Percentiles rank a stretch among this genome's conserved stretches.
Conservation (phyloP, 2,797 vertebrate genomes). For the Gymnothorax reevesii region DNA sequence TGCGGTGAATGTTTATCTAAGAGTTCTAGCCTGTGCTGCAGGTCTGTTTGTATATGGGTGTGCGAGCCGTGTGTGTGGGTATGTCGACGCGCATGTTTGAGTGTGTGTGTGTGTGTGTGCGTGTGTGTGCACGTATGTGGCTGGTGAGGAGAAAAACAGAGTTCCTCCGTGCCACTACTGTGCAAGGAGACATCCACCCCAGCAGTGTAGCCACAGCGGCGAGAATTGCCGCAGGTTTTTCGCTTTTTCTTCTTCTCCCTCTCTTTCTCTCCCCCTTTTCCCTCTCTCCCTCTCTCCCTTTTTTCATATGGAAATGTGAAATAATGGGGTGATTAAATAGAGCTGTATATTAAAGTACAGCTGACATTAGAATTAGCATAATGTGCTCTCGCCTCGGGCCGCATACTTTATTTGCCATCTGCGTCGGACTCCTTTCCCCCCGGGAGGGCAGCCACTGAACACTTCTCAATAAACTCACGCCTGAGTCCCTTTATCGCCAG, state of each 20-base stretch:
- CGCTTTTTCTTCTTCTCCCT: constrained; percentile 39
- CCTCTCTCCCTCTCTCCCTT: constrained; percentile 39
- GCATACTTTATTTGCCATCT: constrained; percentile 99
- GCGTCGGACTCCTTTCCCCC: constrained; percentile 92
- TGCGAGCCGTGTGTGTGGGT: constrained; percentile 14
- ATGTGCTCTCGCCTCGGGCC: constrained; percentile 98
- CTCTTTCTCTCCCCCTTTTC: constrained; percentile 16
- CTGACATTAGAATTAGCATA: constrained; percentile 99
- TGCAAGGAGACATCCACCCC: constrained; percentile 29
- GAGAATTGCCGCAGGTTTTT: constrained; percentile 80
- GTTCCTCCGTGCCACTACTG: constrained; percentile 39
- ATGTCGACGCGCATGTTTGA: constrained; percentile 19
- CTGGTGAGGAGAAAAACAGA: constrained; percentile 32
- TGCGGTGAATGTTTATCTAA: constrained; percentile 1
- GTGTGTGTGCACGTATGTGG: constrained; percentile 25
- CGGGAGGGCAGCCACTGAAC: constrained; percentile 85
- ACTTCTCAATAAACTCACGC: constrained; percentile 86
- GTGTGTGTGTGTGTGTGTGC: not conserved
- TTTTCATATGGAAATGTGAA: constrained; percentile 99
- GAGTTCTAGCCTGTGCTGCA: not conserved
- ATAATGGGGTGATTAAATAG: constrained; percentile 99
- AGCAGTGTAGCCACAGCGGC: constrained; percentile 64
- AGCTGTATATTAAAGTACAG: constrained; percentile 99
- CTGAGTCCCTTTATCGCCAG: constrained; percentile 49
- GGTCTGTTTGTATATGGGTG: not conserved